Conservation (phyloP, 2,888 invertebrate species). For the Acanthosepion pharaonis region DNA sequence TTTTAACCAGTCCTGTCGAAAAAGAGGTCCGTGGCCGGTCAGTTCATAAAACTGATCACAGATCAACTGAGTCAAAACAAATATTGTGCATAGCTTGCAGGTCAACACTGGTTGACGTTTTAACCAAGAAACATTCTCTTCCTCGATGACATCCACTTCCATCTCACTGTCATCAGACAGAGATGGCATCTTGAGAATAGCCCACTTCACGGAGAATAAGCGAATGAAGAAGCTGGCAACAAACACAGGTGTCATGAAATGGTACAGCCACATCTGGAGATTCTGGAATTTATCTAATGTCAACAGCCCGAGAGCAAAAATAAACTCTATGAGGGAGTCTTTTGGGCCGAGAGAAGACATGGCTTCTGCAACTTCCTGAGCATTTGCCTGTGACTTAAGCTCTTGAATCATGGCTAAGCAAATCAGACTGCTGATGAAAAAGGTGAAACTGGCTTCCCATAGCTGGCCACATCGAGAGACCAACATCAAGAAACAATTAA, state of each 20-base stretch:
- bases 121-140: background rate
- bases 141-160: background rate
- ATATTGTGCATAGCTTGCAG: background rate
- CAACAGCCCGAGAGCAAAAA: background rate
- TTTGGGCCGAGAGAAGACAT: background rate
- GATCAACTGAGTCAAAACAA: slow-evolving; percentile 35
- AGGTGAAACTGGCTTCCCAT: slow-evolving; percentile 8
- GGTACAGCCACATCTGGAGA: background rate
- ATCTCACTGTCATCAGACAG: background rate
- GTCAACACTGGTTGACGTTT: background rate
- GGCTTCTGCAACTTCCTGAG: background rate
- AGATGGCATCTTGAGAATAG: background rate
- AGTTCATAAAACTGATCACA: background rate
- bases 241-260: background rate
- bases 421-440: background rate
- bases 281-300: background rate
- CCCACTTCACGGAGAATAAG: background rate
- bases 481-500: slow-evolving; percentile 1
- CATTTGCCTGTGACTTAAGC: background rate
- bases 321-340: background rate
- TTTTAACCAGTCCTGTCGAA: background rate
- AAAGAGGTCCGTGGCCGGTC: background rate
- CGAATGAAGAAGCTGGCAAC: background rate
- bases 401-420: background rate
- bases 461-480: background rate